Conservation (phyloP, 2,888 invertebrate species). For the Dryocosmus kuriphilus region DNA sequence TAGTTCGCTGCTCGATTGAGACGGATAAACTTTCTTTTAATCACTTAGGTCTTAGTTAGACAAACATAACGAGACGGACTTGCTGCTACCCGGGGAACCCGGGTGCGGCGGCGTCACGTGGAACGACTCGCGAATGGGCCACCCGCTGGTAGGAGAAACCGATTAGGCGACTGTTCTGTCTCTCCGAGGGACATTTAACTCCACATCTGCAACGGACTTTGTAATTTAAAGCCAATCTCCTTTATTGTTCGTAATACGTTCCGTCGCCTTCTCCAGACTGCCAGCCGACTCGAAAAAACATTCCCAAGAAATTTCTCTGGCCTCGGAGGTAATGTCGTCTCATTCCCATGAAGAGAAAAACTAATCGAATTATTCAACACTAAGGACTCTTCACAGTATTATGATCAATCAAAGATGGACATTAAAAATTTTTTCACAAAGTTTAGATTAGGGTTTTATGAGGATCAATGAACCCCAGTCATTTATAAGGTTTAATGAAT, state of each 20-base stretch:
- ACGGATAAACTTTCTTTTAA: constrained; percentile 59
- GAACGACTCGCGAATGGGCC: constrained; percentile 59
- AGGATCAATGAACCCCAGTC: no score
- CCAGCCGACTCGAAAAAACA: constrained; percentile 40
- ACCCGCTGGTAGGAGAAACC: constrained; percentile 60
- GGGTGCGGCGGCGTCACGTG: constrained; percentile 27
- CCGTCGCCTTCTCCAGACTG: constrained; percentile 50
- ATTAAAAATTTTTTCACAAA: no score
- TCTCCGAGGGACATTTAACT: constrained; percentile 69
- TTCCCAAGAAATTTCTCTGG: constrained; percentile 4
- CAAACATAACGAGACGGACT: constrained; percentile 45
- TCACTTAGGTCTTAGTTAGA: constrained; percentile 58
- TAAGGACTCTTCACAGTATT: neutral
- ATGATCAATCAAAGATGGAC: neutral
- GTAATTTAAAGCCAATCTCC: constrained; percentile 72
- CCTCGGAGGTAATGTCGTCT: constrained; percentile 3
- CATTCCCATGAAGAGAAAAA: neutral
- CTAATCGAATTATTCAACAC: constrained; percentile 4
- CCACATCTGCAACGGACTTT: constrained; percentile 71
- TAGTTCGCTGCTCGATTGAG: constrained; percentile 30
- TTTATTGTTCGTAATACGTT: constrained; percentile 69
- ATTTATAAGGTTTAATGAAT: neutral
- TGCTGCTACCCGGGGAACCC: neutral
- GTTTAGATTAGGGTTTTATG: neutral
- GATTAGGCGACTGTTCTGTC: constrained; percentile 65